Base-by-base conservation (phyloP, 2,113 vertebrate species). In the Halichoeres trimaculatus region DNA sequence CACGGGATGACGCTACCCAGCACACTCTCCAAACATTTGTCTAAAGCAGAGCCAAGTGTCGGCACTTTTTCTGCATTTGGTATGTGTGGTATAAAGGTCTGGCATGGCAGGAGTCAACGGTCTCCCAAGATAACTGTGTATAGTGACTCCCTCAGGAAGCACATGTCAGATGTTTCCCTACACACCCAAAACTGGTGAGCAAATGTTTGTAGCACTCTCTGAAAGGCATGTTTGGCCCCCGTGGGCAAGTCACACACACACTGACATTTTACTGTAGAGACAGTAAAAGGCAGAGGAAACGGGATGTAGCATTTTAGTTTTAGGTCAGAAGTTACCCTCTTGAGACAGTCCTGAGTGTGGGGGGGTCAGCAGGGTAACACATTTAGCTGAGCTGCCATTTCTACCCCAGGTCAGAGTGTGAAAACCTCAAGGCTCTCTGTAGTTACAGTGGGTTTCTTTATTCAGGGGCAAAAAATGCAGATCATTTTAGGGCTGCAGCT, bases 181-280 rank as follows among this genome's bases (percentile, higher is more conserved):
- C 70, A 68, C 85, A 74, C 77, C 87, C 85, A 70, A 79, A 80
- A 76, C 83, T 88, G 82, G 65, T 59, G 64, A 90, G 88, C 88
- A 92, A 92, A 91, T 92, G 91, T 90, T 89, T 81, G 30, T 78
- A 81, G 84, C 72, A 54, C 74, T 83, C 60, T 78, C 47, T 85
- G 76, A 91, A 91, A 91, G 85, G 84, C 87, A 83, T 80, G 66
- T 70, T 24, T 11, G 60, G 67, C 66, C 77, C 88, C 90, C 38
- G 72, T 78, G 83, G 90, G 83, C 84, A 71, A 83, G 82, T 89
- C 74, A 70, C 80, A 81, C 79, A 77, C 71, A 69, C 51, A 52
- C 70, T 91, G 90, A 89, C 89, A 91, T 92, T 91, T 90, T 81
- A 73, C 81, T 74, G 62, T 38, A 58, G 51, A 68, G 76, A 82